Evolutionary conservation across 2,797 vertebrate species (phyloP), one percentile per base, ranked within the genome.

Genomic region (Betta splendens): DNA sequence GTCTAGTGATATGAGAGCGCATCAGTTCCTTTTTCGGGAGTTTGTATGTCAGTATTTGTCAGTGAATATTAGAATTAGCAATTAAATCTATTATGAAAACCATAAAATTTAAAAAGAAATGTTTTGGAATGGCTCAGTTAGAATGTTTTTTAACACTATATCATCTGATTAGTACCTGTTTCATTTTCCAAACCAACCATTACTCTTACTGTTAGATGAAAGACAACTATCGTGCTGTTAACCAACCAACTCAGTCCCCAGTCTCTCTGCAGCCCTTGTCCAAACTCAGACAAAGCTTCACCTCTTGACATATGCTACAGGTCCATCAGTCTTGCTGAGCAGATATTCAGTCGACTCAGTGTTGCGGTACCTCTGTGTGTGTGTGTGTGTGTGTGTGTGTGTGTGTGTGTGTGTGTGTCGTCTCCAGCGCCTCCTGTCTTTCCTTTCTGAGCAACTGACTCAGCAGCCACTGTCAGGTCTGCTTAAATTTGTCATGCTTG

Each of bases 401-500:
- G 17, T 23, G 49, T 29, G 16, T 26, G 40, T 38, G 50, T 43
- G 21, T 33, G 45, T 42, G 50, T 35, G 48, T 25, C 38, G 55
- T 26, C 31, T 40, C 35, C 18, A 66, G 48, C 74, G 64, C 69
- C 28, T 45, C 55, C 64, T 49, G 28, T 64, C 56, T 74, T 54
- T 43, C 54, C 47, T 70, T 60, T 54, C 66, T 35, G 21, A 84
- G 69, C 79, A 80, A 69, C 89, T 92, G 91, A 93, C 75, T 92
- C 91, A 92, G 90, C 91, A 90, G 75, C 73, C 78, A 69, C 77
- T 89, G 90, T 91, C 88, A 85, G 76, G 79, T 91, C 83, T 63
- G 80, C 84, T 91, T 90, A 86, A 89, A 90, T 89, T 81, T 54
- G 80, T 90, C 83, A 86, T 81, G 88, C 81, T 91, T 89, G 89